Conservation (phyloP, 2,888 invertebrate genomes). For the Tinea semifulvella region DNA sequence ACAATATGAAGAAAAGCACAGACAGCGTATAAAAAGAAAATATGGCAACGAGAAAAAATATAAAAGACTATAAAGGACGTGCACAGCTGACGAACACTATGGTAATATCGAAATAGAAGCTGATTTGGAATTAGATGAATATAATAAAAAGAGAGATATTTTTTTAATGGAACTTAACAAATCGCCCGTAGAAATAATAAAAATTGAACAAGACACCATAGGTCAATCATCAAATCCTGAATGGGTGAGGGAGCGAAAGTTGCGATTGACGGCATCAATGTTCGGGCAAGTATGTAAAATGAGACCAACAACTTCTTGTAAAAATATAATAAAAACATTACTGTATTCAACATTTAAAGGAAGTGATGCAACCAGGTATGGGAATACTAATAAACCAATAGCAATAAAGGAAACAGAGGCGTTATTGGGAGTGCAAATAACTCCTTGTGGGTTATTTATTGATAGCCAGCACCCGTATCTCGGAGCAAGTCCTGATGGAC, state of each 20-base stretch:
- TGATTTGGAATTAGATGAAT: no score
- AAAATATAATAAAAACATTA: background rate
- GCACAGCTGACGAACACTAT: no score
- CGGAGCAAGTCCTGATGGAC: no score
- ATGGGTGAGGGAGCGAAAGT: no score
- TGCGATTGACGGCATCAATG: slow-evolving; percentile 12
- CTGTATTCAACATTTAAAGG: slow-evolving; percentile 14
- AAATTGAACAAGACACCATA: background rate
- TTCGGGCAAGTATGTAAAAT: slow-evolving; percentile 15
- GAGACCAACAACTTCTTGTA: background rate
- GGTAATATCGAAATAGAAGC: no score
- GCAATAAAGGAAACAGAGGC: background rate
- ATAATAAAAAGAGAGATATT: background rate
- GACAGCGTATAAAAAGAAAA: no score
- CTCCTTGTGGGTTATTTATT: slow-evolving; percentile 3
- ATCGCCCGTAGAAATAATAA: background rate
- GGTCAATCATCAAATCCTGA: background rate
- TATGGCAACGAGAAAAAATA: no score
- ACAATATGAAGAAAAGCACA: background rate
- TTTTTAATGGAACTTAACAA: background rate
- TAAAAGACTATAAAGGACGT: no score
- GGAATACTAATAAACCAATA: background rate
- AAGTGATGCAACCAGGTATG: slow-evolving; percentile 13
- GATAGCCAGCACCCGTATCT: background rate
- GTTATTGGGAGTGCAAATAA: background rate